Percentiles rank a stretch among this genome's conserved stretches.
These are phyloP conservation scores for Rhinella marina DNA, from an alignment of 2,797 vertebrate genomes.

Conservation along the genomic window DNA sequence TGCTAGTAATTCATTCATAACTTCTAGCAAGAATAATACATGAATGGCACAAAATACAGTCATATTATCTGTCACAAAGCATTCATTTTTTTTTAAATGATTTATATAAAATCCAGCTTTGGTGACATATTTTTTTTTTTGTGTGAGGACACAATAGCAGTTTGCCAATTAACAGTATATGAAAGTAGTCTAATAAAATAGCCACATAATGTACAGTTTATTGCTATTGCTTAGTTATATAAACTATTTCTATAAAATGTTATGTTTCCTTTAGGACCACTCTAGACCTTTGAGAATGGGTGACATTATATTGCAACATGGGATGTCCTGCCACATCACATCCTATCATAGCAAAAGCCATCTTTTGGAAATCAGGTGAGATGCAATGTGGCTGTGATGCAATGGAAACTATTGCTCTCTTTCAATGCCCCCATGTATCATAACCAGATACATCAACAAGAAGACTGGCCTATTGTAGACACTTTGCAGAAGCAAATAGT, in stretches of 20 bases:
- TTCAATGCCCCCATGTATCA: not conserved
- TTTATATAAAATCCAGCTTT: too few species aligned
- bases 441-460: not conserved
- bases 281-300: not conserved
- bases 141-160: too few species aligned
- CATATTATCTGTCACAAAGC: too few species aligned
- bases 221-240: not conserved
- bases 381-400: not conserved
- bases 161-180: too few species aligned
- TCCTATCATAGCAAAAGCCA: not conserved
- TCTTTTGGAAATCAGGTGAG: not conserved
- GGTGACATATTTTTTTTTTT: too few species aligned
- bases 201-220: not conserved
- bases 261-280: not conserved
- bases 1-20: too few species aligned
- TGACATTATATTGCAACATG: not conserved
- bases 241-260: not conserved
- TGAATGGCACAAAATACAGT: too few species aligned
- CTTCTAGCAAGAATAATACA: too few species aligned
- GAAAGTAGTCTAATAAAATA: not conserved
- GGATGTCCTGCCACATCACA: not conserved
- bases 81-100: too few species aligned
- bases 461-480: not conserved
- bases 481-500: not conserved
- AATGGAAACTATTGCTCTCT: not conserved